Evolutionary conservation across 2,797 vertebrate species (phyloP), one percentile per base, ranked within the genome.

Genomic region (Labroides dimidiatus): DNA sequence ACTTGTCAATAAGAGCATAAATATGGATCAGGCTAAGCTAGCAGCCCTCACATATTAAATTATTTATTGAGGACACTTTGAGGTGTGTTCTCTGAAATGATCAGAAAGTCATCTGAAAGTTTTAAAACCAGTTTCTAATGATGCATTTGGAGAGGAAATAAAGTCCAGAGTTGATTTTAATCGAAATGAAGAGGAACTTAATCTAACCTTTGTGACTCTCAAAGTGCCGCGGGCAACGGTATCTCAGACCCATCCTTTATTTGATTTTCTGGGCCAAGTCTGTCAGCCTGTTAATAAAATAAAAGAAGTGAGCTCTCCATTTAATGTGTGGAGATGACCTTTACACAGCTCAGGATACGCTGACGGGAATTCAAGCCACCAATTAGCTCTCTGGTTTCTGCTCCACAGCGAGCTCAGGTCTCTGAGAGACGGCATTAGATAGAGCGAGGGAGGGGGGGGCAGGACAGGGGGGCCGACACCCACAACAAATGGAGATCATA

Each of bases 251-350:
- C 37, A 53, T 71, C 65, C 58, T 59, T 69, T 72, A 61, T 82
- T 84, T 78, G 62, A 86, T 81, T 82, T 88, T 86, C 71, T 85
- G 64, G 81, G 75, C 78, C 81, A 84, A 76, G 47, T 80, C 73
- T 81, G 82, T 86, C 83, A 80, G 33, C 37, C 6, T 68, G 77
- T 87, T 88, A 75, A 82, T 84, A 81, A 82, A 80, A 77, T n/a
- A 75, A 69, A 77, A 77, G 52, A 90, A 89, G 81, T 80, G 75
- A 87, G 81, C 77, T 80, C 84, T 90, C 78, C 69, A 87, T 92
- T 90, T 88, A 87, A 85, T 87, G 79, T 91, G 84, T 73, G 73
- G 59, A 64, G 71, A 64, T 92, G 91, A 93, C 92, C 91, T 93
- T 94, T 92, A 80, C 72, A 72, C 72, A 73, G 81, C 85, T 80